These are phyloP conservation scores for Cuculus canorus DNA, from an alignment of 2,797 vertebrate genomes.

Conservation along the genomic window DNA sequence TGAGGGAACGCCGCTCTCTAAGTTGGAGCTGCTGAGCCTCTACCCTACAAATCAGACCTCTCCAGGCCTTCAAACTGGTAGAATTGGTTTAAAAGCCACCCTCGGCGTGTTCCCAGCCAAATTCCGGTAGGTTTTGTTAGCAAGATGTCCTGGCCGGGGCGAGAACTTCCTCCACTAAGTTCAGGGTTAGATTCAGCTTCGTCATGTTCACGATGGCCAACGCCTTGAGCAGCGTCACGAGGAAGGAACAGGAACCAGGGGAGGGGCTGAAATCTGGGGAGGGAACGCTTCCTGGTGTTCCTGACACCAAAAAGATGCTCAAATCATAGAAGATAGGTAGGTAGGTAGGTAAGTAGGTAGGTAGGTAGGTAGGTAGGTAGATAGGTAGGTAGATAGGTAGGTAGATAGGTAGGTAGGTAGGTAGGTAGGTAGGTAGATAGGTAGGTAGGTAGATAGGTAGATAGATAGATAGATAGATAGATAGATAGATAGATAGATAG, in stretches of 20 bases:
- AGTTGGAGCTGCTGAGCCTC: neutral
- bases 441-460: no score
- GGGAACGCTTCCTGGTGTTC: neutral
- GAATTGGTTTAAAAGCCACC: neutral
- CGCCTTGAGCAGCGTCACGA: neutral
- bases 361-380: no score
- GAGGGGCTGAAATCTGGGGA: fast-evolving
- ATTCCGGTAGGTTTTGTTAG: fast-evolving
- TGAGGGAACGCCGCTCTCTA: neutral
- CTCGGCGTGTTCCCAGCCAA: neutral
- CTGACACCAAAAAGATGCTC: neutral
- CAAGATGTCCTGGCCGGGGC: neutral
- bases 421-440: no score
- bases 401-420: no score
- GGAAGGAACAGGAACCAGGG: neutral
- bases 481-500: no score
- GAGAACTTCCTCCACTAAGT: neutral
- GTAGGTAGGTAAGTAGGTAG: no score
- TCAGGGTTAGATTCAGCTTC: neutral
- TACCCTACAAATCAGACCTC: neutral
- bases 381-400: no score
- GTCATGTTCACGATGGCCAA: fast-evolving
- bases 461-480: no score
- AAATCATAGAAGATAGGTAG: no score
- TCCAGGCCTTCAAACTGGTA: neutral